phyloP scores from a whole-genome alignment of 2,113 vertebrate genomes.

The Nanger granti region DNA sequence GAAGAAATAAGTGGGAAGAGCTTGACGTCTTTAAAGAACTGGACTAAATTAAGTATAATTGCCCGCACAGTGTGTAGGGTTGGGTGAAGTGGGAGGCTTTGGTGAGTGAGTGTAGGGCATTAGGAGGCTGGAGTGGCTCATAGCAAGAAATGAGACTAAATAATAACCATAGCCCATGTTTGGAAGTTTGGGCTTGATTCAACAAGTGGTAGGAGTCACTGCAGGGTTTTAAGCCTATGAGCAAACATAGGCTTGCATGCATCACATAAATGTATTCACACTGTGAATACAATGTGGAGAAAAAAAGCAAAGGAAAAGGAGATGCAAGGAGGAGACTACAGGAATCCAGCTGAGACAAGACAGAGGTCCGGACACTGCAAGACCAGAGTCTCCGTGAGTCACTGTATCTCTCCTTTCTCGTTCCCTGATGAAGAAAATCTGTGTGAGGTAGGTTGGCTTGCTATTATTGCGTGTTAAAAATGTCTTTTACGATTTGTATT shows the following conservation, averaged over 20 bases:
- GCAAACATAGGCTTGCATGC: not conserved
- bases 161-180: not conserved
- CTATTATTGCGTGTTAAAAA: not conserved
- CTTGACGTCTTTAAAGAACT: not conserved
- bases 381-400: not conserved
- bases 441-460: not conserved
- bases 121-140: not conserved
- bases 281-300: not conserved
- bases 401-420: not conserved
- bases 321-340: not conserved
- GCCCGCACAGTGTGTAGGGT: not conserved
- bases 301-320: not conserved
- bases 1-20: not conserved
- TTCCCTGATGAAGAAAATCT: not conserved
- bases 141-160: not conserved
- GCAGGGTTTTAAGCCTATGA: not conserved
- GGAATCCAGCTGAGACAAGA: not conserved
- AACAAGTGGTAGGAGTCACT: not conserved
- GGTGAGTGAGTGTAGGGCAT: not conserved
- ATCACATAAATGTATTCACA: not conserved
- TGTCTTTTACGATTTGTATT: not conserved
- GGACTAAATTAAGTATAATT: not conserved
- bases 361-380: fast-evolving
- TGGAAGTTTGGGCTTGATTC: not conserved
- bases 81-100: not conserved